Base-by-base conservation (phyloP, 1,140 invertebrate species). In the Microplitis demolitor region DNA sequence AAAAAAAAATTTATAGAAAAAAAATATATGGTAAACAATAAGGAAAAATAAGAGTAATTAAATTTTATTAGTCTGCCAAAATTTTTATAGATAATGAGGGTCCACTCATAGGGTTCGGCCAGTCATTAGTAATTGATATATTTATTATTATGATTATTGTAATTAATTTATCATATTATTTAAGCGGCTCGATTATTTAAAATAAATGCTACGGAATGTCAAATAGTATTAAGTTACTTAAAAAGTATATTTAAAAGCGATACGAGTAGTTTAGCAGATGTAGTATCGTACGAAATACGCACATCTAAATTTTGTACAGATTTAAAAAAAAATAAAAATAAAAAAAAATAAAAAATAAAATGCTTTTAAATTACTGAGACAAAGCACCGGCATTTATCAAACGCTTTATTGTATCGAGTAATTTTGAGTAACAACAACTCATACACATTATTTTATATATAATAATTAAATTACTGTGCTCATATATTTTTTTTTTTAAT, bases 61-160 rank as follows among this genome's bases (percentile, higher is more conserved):
- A 63, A 66, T 39, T 58, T 50, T 54, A 62, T 45, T 74, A 74
- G 60, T 63, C 73, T 50, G 68, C 68, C 24, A 69, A 35, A 24
- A 69, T 70, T 74, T 71, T 45, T 71, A 74, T 74, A 74, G 69
- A 63, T 68, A 74, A 54, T 66, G 63, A 71, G 69, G 73, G 69
- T 71, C 69, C 64, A 74, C 67, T 67, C 39, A 45, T 51, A 72
- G 71, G 64, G 50, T 16, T 61, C 53, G 35, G 53, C 34, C 71
- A 66, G 56, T 69, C 56, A 61, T 61, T 70, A 51, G 16, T 14
- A 8, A 60, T 31, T 9, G 4, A 56, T 61, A n/a, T 37, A 8
- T 37, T 37, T 63, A 37, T 13, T 33, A 24, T 60, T 3, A 13
- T 31, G 0, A 11, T 62, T 62, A 35, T 63, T 13, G 14, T 63